Evolutionary conservation across 1,140 invertebrate genomes (phyloP).

Genomic region (Drosophila trapezifrons): DNA sequence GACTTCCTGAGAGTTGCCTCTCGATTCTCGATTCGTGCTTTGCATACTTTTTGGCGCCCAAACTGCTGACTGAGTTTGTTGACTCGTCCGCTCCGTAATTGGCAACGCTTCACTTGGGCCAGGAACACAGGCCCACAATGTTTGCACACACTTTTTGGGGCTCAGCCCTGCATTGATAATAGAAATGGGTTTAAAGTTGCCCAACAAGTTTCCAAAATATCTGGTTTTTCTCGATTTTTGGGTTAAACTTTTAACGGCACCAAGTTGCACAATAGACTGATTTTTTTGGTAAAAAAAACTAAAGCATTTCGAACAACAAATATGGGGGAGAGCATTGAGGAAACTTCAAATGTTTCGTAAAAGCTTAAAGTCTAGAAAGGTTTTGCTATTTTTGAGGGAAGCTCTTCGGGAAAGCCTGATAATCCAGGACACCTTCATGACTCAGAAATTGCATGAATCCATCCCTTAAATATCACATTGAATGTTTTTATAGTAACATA

Average conservation of each 20-base stretch:
- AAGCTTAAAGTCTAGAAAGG: not conserved
- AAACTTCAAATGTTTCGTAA: not conserved
- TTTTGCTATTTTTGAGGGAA: not conserved
- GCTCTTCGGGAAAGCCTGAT: too few relatives aligned
- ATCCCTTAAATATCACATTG: too few relatives aligned
- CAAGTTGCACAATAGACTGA: slow-evolving; percentile 6
- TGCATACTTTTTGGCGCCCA: slow-evolving; percentile 72
- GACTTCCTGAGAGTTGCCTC: not conserved
- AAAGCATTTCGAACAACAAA: not conserved
- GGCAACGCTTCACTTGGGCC: slow-evolving; percentile 53
- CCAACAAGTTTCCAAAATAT: slow-evolving; percentile 20
- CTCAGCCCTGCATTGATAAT: slow-evolving; percentile 57
- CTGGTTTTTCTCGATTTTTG: slow-evolving; percentile 4
- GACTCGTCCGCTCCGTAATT: slow-evolving; percentile 69
- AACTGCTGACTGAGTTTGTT: slow-evolving; percentile 75
- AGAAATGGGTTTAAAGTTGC: slow-evolving; percentile 56
- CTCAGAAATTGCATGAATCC: too few relatives aligned
- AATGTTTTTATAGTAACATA: not conserved
- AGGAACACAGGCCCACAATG: slow-evolving; percentile 37
- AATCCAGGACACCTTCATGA: too few relatives aligned
- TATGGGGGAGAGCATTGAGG: not conserved
- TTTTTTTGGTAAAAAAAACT: not conserved
- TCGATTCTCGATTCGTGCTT: slow-evolving; percentile 19
- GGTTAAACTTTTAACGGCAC: slow-evolving; percentile 10
- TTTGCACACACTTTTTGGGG: slow-evolving; percentile 43